Conservation (phyloP, 2,113 vertebrate species). For the Oryctolagus cuniculus region mOryCun1.1 NC_091436.1:52794501-52795000, state of each 20-base stretch:
- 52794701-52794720: slow-evolving; percentile 82
- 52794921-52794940: slow-evolving; percentile 59
- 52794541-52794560: slow-evolving; percentile 84
- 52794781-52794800: slow-evolving; percentile 84
- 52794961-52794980: slow-evolving; percentile 61
- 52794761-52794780: slow-evolving; percentile 79
- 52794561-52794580: slow-evolving; percentile 88
- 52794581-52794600: slow-evolving; percentile 89
- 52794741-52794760: slow-evolving; percentile 83
- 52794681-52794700: slow-evolving; percentile 76
- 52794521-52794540: slow-evolving; percentile 82
- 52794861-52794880: slow-evolving; percentile 55
- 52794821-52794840: slow-evolving; percentile 72
- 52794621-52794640: slow-evolving; percentile 88
- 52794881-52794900: neutral
- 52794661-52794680: slow-evolving; percentile 68
- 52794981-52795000: slow-evolving; percentile 13
- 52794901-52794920: slow-evolving; percentile 55
- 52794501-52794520: slow-evolving; percentile 81
- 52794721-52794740: slow-evolving; percentile 77
- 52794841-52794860: slow-evolving; percentile 70
- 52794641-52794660: slow-evolving; percentile 81
- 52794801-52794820: slow-evolving; percentile 81
- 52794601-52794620: slow-evolving; percentile 90
- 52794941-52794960: slow-evolving; percentile 70